Base-by-base conservation (phyloP, 1,140 invertebrate genomes). In the Drosophila micromelanica region DNA sequence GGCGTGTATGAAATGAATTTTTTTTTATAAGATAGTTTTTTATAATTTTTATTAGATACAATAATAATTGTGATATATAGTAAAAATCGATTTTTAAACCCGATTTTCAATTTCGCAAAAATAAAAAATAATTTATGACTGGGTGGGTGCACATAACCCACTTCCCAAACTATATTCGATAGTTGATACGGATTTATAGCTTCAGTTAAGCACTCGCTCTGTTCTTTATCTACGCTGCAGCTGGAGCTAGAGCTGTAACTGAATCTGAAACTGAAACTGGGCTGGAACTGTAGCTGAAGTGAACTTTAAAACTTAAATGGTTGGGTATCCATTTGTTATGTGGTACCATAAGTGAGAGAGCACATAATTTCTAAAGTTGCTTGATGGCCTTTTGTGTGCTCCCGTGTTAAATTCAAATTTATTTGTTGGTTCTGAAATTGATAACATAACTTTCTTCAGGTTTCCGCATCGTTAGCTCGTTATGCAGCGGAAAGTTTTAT, bases 401-500 rank as follows among this genome's bases (percentile, higher is more conserved):
- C 30, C 51, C 78, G 84, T 84, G 79, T 79, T 84, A 89, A 89
- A 89, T 89, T 89, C 78, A 90, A 90, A 90, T 90, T 90, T 90
- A 90, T 90, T 90, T 90, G 89, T 87, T 84, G 87, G 75, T 80
- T 76, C 77, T 90, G 87, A 90, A 90, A 90, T 90, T 90, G 87
- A 90, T 90, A 90, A 90, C 87, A 87, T 72, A 90, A 90, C 87
- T 90, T 90, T 90, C 87, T 80, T 90, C 87, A 90, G 87, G 87
- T 90, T 90, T 90, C 87, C 87, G 73, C 87, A 90, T 90, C 87
- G 87, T 90, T 90, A 90, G 87, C 87, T 90, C 70, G 76, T 79
- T 80, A 90, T 90, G 87, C 87, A 90, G 87, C 87, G 79, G 77
- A 84, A 90, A 90, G 87, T 90, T 90, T 90, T 90, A 84, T 90